Evolutionary conservation across 2,113 vertebrate species (phyloP), one percentile per base, ranked within the genome.

Genomic region (Theristicus caerulescens): DNA sequence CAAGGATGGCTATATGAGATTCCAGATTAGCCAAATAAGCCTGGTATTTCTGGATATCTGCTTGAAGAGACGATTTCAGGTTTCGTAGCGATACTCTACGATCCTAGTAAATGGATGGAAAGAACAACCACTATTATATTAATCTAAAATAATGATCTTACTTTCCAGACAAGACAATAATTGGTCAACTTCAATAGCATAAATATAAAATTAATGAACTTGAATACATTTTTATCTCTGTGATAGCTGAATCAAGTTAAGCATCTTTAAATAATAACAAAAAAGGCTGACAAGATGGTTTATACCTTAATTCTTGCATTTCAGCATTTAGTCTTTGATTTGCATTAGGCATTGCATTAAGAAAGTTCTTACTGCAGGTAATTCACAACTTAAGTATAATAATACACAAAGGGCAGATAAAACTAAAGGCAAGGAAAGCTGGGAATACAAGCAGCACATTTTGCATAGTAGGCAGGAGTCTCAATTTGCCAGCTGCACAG

Each of bases 21-120:
- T 99, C 99, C 93, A 99, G 93, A 88, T 97, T 98, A 77, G 96
- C 96, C 67, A 98, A 96, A 92, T 99, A 99, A 73, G 98, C 98
- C 91, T 99, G 98, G 46, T 99, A 99, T 93, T 99, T 99, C 96
- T 99, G 98, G 49, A 99, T 97, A 72, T 99, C 99, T 44, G 98
- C 96, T 98, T 99, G 99, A 59, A 99, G 97, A 55, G 98, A 98
- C 0, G 94, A 42, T 92, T 98, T 99, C 73, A 99, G 55, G 11
- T 98, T 99, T 87, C 98, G 98, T 83, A 99, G 98, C 2, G 98
- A 98, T 97, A 98, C 98, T 44, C 99, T 97, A 54, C 99, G 99
- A 93, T 99, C 99, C 99, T 99, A 85, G 44, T 26, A 44, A 61
- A 85, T 15, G 9, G 32, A 36, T 38, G 18, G 65, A 82, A 82